These are phyloP conservation scores for Rapana venosa DNA, from an alignment of 2,888 invertebrate species.

Conservation along the genomic window DNA sequence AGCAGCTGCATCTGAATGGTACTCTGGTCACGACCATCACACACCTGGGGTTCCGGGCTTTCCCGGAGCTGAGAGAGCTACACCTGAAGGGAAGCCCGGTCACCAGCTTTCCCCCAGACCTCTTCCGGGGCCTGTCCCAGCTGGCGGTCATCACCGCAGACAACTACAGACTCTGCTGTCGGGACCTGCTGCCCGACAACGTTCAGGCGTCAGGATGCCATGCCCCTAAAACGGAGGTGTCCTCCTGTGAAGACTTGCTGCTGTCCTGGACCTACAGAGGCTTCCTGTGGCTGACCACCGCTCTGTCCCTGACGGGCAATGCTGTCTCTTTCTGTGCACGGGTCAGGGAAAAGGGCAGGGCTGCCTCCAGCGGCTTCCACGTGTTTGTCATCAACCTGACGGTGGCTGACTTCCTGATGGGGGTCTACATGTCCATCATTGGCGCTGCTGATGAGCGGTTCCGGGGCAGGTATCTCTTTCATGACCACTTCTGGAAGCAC, in stretches of 20 bases:
- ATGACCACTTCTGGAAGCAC: neutral
- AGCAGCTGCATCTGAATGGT: neutral
- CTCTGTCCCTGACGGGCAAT: conserved; percentile 41
- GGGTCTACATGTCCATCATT: conserved; percentile 44
- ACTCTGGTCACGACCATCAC: neutral
- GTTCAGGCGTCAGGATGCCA: neutral
- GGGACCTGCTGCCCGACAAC: neutral
- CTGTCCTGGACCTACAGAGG: conserved; percentile 29
- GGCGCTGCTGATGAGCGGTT: conserved; percentile 41
- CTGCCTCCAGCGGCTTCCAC: no score
- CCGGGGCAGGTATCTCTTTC: conserved; percentile 16
- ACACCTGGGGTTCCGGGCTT: neutral
- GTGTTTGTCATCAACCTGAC: neutral
- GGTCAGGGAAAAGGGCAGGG: neutral
- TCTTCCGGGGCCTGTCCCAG: neutral
- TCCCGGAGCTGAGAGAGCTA: neutral
- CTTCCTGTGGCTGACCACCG: conserved; percentile 39
- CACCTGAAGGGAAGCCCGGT: neutral
- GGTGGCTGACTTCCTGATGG: conserved; percentile 41
- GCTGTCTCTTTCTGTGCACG: neutral
- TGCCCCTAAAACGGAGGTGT: conserved; percentile 39
- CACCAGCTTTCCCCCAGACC: neutral
- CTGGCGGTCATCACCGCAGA: neutral
- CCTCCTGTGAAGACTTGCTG: conserved; percentile 44
- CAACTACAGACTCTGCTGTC: conserved; percentile 10